Evolutionary conservation across 2,113 vertebrate genomes (phyloP).

Genomic region (Megaceryle maxima): DNA sequence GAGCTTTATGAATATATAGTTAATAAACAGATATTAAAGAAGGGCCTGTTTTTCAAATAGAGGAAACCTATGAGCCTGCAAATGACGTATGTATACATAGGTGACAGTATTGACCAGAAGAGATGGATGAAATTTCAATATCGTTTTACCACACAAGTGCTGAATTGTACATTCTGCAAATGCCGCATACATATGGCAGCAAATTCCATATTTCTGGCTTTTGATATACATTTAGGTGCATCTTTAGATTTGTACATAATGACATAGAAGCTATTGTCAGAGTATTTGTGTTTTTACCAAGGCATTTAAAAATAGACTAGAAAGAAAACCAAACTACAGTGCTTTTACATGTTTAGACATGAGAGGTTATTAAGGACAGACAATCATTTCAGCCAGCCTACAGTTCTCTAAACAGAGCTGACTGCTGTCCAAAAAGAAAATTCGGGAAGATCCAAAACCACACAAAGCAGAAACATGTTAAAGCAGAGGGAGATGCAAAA

Average conservation of each 20-base stretch:
- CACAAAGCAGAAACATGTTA: background rate
- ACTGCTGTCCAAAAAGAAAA: background rate
- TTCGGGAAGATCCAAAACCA: background rate
- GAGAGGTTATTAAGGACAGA: background rate
- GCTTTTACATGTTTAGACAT: background rate
- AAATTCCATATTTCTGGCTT: background rate
- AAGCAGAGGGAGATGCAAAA: background rate
- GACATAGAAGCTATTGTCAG: background rate
- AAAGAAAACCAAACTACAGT: background rate
- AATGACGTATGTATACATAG: background rate
- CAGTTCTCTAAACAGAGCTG: background rate
- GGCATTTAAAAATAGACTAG: background rate
- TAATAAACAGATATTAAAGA: background rate
- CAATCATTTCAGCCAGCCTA: background rate
- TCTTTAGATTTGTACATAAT: background rate
- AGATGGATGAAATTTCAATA: background rate
- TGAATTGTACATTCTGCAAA: background rate
- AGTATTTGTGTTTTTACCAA: background rate
- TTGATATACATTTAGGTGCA: background rate
- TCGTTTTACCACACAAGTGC: background rate
- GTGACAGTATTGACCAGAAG: background rate
- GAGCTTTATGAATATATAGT: background rate
- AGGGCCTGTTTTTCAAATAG: background rate
- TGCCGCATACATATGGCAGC: background rate
- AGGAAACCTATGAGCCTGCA: background rate